Evolutionary conservation across 2,113 vertebrate species (phyloP).

Genomic region (Lipotes vexillifer): DNA sequence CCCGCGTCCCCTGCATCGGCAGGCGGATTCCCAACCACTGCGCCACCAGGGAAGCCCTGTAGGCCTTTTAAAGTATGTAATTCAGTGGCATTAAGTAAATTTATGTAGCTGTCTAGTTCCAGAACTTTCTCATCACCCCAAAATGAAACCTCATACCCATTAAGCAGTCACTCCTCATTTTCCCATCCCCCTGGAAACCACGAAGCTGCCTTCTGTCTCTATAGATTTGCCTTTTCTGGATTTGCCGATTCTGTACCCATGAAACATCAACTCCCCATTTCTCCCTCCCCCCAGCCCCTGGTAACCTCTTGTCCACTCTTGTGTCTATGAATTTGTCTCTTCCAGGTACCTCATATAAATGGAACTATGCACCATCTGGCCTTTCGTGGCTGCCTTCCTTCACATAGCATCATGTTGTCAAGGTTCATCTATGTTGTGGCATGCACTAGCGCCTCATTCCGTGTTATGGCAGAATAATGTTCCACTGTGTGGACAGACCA

Average conservation of each 20-base stretch:
- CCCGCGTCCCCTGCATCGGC: too few relatives aligned
- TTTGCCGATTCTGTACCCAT: not conserved
- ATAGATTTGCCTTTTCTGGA: not conserved
- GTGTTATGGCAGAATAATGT: not conserved
- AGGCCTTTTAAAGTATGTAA: not conserved
- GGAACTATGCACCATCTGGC: not conserved
- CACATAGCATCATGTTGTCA: accelerated
- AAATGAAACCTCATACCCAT: not conserved
- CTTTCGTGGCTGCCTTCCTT: not conserved
- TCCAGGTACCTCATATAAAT: accelerated
- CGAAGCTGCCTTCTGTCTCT: not conserved
- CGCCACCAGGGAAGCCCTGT: too few relatives aligned
- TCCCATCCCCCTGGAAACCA: not conserved
- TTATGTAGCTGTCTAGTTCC: not conserved
- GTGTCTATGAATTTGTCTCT: not conserved
- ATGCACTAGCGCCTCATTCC: accelerated
- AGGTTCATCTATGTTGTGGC: accelerated
- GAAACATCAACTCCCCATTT: not conserved
- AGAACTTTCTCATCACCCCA: not conserved
- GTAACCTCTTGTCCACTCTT: not conserved
- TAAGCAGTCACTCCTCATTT: not conserved
- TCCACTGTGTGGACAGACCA: accelerated
- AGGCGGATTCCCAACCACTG: too few relatives aligned
- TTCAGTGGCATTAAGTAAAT: not conserved
- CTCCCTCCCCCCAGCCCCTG: not conserved